Percentiles rank a stretch among this genome's conserved stretches.
Conservation (phyloP, 2,797 vertebrate species). For the Threskiornis aethiopicus region DNA sequence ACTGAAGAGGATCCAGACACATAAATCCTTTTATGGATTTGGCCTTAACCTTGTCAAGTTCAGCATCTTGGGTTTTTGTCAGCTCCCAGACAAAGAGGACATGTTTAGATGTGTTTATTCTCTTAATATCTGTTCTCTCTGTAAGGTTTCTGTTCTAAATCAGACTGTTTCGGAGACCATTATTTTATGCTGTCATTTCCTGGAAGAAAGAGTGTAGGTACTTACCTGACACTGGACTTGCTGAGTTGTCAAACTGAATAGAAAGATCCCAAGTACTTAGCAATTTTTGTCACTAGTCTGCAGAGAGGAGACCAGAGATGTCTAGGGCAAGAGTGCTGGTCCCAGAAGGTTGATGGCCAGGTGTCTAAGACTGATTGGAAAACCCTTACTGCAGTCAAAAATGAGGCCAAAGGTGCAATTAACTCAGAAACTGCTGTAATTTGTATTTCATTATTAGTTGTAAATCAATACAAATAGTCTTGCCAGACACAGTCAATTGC, state of each 20-base stretch:
- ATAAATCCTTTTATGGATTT: slow-evolving; percentile 40
- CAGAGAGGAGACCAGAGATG: background rate
- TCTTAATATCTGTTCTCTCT: background rate
- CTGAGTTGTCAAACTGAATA: background rate
- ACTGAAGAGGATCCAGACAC: slow-evolving; percentile 4
- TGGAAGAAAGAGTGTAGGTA: background rate
- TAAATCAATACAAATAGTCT: slow-evolving; percentile 56
- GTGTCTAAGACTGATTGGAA: slow-evolving; percentile 21
- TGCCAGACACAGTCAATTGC: slow-evolving; percentile 32
- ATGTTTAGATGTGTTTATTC: background rate
- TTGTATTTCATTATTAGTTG: slow-evolving; percentile 41
- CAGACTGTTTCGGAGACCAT: background rate
- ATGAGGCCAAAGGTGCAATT: slow-evolving; percentile 47
- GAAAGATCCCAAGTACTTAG: background rate
- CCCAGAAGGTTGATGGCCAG: slow-evolving; percentile 10
- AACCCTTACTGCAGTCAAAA: slow-evolving; percentile 31
- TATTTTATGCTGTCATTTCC: background rate
- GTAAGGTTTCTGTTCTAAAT: background rate
- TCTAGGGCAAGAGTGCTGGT: background rate
- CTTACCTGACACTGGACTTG: background rate
- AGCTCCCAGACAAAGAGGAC: background rate
- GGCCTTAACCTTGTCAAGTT: slow-evolving; percentile 24
- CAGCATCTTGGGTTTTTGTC: background rate
- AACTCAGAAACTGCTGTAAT: slow-evolving; percentile 44
- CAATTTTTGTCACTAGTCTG: background rate